A percentile compares a stretch with the other conserved stretches of the same genome.
These are phyloP conservation scores for Arenaria interpres DNA, from an alignment of 2,113 vertebrate species.

Conservation along the genomic window DNA sequence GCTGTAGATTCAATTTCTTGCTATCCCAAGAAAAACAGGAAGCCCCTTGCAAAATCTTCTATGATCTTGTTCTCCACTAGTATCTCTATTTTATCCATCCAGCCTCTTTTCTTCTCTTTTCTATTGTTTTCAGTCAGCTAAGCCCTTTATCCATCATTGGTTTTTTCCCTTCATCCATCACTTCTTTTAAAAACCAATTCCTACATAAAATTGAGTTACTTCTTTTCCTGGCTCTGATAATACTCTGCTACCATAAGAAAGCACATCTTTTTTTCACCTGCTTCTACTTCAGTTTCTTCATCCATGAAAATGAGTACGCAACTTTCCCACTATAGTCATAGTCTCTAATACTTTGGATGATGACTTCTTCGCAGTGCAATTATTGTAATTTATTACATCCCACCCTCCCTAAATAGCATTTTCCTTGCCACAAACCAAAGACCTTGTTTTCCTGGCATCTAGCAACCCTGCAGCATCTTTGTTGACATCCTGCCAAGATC, in stretches of 20 bases:
- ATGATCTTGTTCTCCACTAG: background rate
- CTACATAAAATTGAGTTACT: background rate
- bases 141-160: background rate
- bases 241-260: background rate
- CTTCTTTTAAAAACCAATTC: background rate
- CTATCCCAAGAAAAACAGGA: background rate
- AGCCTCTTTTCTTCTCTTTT: background rate
- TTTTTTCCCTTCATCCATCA: background rate
- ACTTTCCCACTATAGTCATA: background rate
- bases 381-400: conserved; percentile 34
- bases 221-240: background rate
- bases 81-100: background rate
- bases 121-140: background rate
- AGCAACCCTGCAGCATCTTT: conserved; percentile 55
- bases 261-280: background rate
- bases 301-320: background rate
- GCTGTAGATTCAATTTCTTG: background rate
- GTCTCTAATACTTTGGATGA: background rate
- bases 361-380: background rate
- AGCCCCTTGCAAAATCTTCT: background rate
- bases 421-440: conserved; percentile 44
- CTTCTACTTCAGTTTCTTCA: background rate
- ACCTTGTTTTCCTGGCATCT: conserved; percentile 50
- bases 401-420: conserved; percentile 34
- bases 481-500: conserved; percentile 58